These are phyloP conservation scores for Eunapius fragilis DNA, from an alignment of 37 sponge, comb jelly and placozoan species.

Conservation along the genomic window DNA sequence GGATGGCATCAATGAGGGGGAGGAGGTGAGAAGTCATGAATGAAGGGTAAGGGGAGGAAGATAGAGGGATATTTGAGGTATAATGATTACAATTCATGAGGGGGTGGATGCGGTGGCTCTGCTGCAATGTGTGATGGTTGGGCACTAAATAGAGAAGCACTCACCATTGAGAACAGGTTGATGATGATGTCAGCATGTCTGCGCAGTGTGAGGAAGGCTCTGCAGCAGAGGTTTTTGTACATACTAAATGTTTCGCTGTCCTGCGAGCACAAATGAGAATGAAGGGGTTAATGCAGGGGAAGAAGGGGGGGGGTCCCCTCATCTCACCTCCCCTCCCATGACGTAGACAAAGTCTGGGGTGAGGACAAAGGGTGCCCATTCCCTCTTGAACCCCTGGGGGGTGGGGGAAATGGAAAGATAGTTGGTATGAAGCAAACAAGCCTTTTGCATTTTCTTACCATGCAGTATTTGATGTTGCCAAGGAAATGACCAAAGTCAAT, in stretches of 20 bases:
- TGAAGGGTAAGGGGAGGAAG: too few relatives aligned
- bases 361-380: slow-evolving; percentile 94
- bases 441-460: slow-evolving; percentile 32
- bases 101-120: too few relatives aligned
- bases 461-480: slow-evolving; percentile 90
- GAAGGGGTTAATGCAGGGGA: neutral
- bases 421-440: neutral
- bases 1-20: too few relatives aligned
- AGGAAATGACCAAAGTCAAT: slow-evolving; percentile 99
- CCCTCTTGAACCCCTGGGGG: slow-evolving; percentile 83
- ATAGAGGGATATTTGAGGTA: too few relatives aligned
- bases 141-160: neutral
- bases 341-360: slow-evolving; percentile 94
- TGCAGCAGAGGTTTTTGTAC: slow-evolving; percentile 78
- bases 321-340: slow-evolving; percentile 85
- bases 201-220: slow-evolving; percentile 80
- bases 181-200: slow-evolving; percentile 79
- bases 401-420: neutral
- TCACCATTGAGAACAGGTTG: slow-evolving; percentile 86
- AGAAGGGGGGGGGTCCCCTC: neutral
- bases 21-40: too few relatives aligned
- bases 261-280: slow-evolving; percentile 5
- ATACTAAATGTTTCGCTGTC: slow-evolving; percentile 46
- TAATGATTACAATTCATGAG: too few relatives aligned
- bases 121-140: too few relatives aligned